Conservation (phyloP, 1,140 invertebrate genomes). For the Oppia nitens region DNA sequence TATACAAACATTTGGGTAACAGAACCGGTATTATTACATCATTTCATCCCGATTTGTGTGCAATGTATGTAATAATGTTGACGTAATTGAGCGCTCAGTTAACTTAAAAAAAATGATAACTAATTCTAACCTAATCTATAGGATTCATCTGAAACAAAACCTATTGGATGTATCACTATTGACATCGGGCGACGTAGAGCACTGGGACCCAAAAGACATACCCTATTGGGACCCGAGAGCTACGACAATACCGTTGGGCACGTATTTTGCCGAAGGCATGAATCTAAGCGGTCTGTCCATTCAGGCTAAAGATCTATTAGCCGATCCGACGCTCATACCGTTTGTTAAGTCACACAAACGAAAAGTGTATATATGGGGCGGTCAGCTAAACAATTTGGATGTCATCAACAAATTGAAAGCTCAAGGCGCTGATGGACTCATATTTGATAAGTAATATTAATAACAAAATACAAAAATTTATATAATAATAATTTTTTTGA, state of each 20-base stretch:
- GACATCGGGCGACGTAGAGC: not conserved
- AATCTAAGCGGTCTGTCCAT: not conserved
- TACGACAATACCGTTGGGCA: not conserved
- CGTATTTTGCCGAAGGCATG: conserved; percentile 11
- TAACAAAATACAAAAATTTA: too few species aligned
- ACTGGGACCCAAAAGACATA: not conserved
- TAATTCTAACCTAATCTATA: not conserved
- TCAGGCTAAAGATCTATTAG: not conserved
- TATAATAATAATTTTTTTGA: too few species aligned
- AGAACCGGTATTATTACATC: conserved; percentile 77
- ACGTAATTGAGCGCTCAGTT: too few species aligned
- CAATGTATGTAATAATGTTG: conserved; percentile 50
- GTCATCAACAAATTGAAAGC: not conserved
- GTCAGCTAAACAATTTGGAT: not conserved
- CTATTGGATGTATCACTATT: conserved; percentile 1
- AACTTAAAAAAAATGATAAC: not conserved
- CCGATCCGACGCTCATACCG: not conserved
- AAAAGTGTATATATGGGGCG: conserved; percentile 2
- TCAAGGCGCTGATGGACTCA: conserved; percentile 3
- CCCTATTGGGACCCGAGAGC: conserved; percentile 1
- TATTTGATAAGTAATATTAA: conserved; percentile 15
- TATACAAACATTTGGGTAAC: conserved; percentile 52
- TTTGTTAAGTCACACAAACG: not conserved
- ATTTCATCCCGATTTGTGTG: conserved; percentile 86
- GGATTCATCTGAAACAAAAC: conserved; percentile 13